Evolutionary conservation across 2,797 vertebrate species (phyloP).

Genomic region (Peromyscus melanophrys): DNA sequence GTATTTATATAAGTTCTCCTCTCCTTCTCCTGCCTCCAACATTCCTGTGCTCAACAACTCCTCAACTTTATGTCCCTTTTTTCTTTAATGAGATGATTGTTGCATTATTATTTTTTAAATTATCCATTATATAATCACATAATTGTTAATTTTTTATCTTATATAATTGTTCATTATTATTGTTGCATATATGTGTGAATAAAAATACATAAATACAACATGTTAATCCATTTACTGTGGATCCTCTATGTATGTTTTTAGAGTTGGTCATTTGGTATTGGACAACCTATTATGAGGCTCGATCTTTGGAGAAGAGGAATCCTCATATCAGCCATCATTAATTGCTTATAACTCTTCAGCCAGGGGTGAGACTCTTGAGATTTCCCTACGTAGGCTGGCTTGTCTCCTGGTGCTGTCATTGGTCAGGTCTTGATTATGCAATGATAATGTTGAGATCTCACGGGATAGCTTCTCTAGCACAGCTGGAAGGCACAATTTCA

Average conservation of each 20-base stretch:
- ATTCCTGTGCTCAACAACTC: neutral
- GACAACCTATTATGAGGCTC: too few species aligned
- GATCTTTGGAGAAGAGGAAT: too few species aligned
- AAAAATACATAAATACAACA: neutral
- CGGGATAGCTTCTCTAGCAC: neutral
- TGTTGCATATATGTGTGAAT: neutral
- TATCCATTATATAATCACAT: neutral
- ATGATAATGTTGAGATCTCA: neutral
- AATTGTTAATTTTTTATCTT: neutral
- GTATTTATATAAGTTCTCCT: neutral
- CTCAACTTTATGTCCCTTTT: neutral
- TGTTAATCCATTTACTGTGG: too few species aligned
- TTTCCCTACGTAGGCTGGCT: neutral
- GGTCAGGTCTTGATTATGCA: neutral
- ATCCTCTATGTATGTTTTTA: neutral
- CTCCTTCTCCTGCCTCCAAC: neutral
- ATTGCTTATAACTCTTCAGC: neutral
- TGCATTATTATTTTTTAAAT: neutral
- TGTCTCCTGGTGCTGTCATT: neutral
- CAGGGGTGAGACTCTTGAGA: neutral
- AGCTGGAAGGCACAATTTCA: neutral
- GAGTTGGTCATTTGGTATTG: neutral
- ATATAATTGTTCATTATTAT: neutral
- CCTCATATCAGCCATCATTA: neutral
- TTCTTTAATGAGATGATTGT: neutral